Percentiles rank a stretch among this genome's conserved stretches.
Evolutionary conservation across 92 coral and sea anemone species (phyloP).

Genomic region (Actinostola sp.): DNA sequence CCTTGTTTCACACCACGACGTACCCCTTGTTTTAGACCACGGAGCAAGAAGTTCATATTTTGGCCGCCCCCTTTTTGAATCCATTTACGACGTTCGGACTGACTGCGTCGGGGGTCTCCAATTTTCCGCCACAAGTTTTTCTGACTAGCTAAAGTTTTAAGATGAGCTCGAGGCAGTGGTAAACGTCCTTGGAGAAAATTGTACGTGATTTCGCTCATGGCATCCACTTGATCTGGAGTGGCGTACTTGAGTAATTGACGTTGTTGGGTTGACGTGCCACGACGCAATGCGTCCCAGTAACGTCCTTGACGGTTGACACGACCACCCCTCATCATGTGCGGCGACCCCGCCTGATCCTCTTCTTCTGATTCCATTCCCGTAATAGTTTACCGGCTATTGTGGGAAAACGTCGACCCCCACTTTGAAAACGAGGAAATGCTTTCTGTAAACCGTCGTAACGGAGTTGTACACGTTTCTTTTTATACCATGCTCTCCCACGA

Average conservation of each 20-base stretch:
- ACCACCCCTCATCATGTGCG: too few species aligned
- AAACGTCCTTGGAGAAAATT: background rate
- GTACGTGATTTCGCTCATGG: conserved; percentile 5
- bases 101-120: background rate
- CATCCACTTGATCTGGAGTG: conserved; percentile 13
- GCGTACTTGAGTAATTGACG: background rate
- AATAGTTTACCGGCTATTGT: too few species aligned
- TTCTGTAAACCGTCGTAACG: too few species aligned
- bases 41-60: background rate
- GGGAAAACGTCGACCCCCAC: too few species aligned
- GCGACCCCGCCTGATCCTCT: too few species aligned
- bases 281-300: background rate
- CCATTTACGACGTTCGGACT: background rate
- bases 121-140: background rate
- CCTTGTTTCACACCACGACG: background rate
- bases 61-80: background rate
- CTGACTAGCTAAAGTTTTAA: background rate
- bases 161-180: background rate
- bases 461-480: too few species aligned
- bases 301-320: background rate
- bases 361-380: too few species aligned
- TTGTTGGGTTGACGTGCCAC: background rate
- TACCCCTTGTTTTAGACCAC: background rate
- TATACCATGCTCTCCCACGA: too few species aligned
- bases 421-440: too few species aligned